Evolutionary conservation across 2,113 vertebrate genomes (phyloP), one percentile per base, ranked within the genome.

Genomic region (Dromaius novaehollandiae): DNA sequence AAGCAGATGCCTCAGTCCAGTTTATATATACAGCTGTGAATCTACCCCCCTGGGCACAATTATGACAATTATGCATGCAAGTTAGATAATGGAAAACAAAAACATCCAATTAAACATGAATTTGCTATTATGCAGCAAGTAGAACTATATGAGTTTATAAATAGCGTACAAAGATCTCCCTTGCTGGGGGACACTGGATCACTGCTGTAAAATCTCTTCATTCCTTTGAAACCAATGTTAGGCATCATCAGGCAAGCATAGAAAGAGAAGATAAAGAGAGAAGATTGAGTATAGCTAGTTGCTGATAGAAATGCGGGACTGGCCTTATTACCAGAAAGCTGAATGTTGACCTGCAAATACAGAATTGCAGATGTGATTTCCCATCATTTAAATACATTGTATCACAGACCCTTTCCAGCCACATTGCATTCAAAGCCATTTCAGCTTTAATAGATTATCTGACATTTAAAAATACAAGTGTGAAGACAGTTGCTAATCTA

Each of bases 181-280:
- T 81, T 85, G 76, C 83, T 90, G 88, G 21, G 24, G 84, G 77
- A 95, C 61, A 93, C 64, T 75, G 76, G 77, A 90, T 88, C 68
- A 70, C 66, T 68, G 68, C 84, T 85, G 85, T 38, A 55, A 89
- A 87, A 82, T 77, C 77, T 46, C 24, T 86, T 56, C 73, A 94
- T 82, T 75, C 80, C 74, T 92, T 65, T 82, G 92, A 90, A 93
- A 91, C 66, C 63, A 79, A 60, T 51, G 71, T n/a, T 26, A 68
- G 50, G 44, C 53, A 50, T 63, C 53, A 21, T 21, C 69, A 85
- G 64, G 46, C 22, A 69, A 92, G 36, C 22, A 36, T 1, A 66
- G 75, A 77, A 80, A 81, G 61, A 71, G 75, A 70, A 79, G 82
- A 68, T 65, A 85, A 85, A 89, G 50, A 55, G 40, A 83, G 53